A percentile compares a stretch with the other conserved stretches of the same genome.
Evolutionary conservation across 2,113 vertebrate species (phyloP).

Genomic region (Microtus ochrogaster): DNA sequence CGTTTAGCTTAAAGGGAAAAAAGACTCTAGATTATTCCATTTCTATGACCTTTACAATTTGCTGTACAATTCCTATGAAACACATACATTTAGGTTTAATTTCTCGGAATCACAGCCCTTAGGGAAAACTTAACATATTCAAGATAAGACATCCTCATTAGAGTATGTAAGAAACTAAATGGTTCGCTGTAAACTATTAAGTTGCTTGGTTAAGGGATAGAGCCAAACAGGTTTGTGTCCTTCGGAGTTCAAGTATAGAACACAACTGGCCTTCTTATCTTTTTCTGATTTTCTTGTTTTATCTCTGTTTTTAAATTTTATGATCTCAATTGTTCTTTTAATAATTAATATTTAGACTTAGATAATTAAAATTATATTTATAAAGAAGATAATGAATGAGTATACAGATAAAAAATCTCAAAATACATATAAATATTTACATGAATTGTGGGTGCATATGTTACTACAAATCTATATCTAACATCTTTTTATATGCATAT

Average conservation of each 20-base stretch:
- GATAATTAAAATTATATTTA: not conserved
- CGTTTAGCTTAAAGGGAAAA: slow-evolving; percentile 25
- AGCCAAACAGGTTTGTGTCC: not conserved
- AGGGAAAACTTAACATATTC: slow-evolving; percentile 44
- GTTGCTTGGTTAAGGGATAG: not conserved
- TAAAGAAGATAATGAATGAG: not conserved
- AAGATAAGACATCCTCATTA: slow-evolving; percentile 62
- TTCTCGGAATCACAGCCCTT: slow-evolving; percentile 52
- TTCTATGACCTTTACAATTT: slow-evolving; percentile 66
- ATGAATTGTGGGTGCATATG: not conserved
- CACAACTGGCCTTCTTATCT: not conserved
- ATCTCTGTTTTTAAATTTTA: not conserved
- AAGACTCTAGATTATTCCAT: slow-evolving; percentile 43
- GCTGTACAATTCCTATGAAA: slow-evolving; percentile 53
- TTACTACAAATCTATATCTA: not conserved
- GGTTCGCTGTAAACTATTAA: slow-evolving; percentile 34
- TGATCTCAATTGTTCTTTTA: not conserved
- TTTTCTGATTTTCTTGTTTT: not conserved
- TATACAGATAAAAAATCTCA: not conserved
- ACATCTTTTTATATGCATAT: not conserved
- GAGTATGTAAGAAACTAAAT: slow-evolving; percentile 37
- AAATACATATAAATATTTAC: not conserved
- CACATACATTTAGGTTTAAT: slow-evolving; percentile 66
- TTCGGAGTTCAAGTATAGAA: not conserved
- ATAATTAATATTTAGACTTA: slow-evolving; percentile 33